These are phyloP conservation scores for Scopus umbretta DNA, from an alignment of 2,113 vertebrate species.

Conservation along the genomic window DNA sequence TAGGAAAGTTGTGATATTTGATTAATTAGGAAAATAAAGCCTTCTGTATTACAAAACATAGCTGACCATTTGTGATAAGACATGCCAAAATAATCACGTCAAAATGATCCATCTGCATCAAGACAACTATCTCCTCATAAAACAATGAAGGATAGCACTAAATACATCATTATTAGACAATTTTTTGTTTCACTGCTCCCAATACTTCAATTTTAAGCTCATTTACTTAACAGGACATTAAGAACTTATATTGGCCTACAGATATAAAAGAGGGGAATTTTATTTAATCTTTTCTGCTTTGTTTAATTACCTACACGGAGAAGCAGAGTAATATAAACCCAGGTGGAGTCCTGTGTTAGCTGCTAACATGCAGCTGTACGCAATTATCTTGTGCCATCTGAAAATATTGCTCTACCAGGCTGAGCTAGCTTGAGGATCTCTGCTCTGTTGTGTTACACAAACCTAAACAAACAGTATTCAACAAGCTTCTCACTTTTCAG, in stretches of 20 bases:
- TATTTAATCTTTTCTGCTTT: neutral
- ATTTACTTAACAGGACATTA: neutral
- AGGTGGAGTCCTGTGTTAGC: neutral
- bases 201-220: neutral
- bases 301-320: neutral
- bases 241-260: neutral
- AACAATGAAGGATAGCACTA: neutral
- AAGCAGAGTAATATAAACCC: neutral
- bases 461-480: neutral
- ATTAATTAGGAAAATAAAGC: neutral
- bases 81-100: neutral
- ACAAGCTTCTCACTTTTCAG: neutral
- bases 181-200: neutral
- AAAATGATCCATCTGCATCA: neutral
- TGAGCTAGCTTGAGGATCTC: neutral
- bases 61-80: neutral
- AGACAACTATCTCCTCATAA: neutral
- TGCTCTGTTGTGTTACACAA: neutral
- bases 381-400: neutral
- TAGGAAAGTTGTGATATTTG: neutral
- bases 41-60: neutral
- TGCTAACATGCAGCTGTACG: constrained; percentile 1
- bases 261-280: neutral
- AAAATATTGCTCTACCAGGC: neutral
- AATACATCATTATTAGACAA: neutral